phyloP scores from a whole-genome alignment of 2,888 invertebrate species.

The Oligia fasciuncula region DNA sequence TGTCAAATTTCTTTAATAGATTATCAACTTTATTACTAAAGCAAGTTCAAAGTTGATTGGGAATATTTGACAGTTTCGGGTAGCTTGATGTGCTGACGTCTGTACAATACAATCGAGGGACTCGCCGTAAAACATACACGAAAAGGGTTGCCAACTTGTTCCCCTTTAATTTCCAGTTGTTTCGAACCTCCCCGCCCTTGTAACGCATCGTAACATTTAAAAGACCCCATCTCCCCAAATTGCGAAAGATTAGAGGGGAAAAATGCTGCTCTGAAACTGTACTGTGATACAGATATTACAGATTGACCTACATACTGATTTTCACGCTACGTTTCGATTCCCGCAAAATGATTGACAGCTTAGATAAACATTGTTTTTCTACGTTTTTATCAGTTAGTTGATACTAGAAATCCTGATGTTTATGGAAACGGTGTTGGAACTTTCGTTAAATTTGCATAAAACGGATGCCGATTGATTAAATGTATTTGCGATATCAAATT shows the following conservation, averaged over 20 bases:
- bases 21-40: too few species aligned
- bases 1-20: too few species aligned
- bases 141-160: too few species aligned
- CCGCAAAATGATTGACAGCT: background rate
- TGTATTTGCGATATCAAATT: constrained; percentile 13
- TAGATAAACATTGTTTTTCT: constrained; percentile 10
- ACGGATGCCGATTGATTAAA: constrained; percentile 2
- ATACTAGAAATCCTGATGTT: background rate
- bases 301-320: background rate
- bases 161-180: too few species aligned
- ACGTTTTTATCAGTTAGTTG: background rate
- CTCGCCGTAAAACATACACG: too few species aligned
- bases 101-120: too few species aligned
- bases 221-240: too few species aligned
- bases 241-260: background rate
- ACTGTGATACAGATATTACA: background rate
- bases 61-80: too few species aligned
- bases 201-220: too few species aligned
- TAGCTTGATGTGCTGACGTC: too few species aligned
- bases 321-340: background rate
- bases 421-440: background rate
- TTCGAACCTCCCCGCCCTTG: too few species aligned
- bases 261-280: background rate
- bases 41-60: too few species aligned
- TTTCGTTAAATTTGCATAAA: constrained; percentile 4